Evolutionary conservation across 2,797 vertebrate genomes (phyloP).

Genomic region (Molothrus ater): DNA sequence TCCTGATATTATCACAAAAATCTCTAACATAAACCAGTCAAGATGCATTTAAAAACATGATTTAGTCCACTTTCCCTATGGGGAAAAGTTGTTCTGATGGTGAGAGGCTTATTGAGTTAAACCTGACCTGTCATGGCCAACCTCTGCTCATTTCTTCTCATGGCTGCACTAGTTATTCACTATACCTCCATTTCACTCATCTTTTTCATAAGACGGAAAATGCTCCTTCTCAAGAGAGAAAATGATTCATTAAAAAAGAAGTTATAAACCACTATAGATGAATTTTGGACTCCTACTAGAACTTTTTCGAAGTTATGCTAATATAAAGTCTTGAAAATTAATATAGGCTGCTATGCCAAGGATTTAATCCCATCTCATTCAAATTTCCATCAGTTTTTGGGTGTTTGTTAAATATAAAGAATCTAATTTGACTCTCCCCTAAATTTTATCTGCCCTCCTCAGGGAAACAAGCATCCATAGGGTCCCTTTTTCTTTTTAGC

Average conservation of each 20-base stretch:
- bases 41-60: neutral
- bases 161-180: neutral
- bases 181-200: neutral
- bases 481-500: neutral
- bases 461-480: neutral
- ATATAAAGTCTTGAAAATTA: neutral
- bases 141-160: neutral
- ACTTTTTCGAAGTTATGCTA: neutral
- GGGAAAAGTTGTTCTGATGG: neutral
- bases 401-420: neutral
- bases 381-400: neutral
- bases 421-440: neutral
- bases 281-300: neutral
- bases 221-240: neutral
- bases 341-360: neutral
- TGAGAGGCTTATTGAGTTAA: neutral
- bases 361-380: neutral
- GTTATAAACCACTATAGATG: neutral
- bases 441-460: neutral
- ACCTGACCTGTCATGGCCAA: neutral
- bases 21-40: neutral
- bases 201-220: neutral
- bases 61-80: neutral
- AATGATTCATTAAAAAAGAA: neutral
- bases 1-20: neutral